Conservation (phyloP, 2,113 vertebrate species). For the Sarotherodon lohbergeri region DNA sequence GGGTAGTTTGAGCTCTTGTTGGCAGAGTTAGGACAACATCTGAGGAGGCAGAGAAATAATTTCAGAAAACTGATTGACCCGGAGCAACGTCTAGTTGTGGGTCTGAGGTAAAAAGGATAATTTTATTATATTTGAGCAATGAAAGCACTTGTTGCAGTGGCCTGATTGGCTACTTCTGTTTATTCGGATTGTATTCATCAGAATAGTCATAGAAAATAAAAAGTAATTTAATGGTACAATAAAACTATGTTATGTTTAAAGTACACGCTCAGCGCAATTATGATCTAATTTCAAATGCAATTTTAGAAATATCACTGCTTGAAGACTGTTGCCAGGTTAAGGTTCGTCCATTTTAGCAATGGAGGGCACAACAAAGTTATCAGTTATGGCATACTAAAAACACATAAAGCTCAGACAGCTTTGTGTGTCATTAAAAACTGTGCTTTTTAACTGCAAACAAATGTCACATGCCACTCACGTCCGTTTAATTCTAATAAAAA, state of each 20-base stretch:
- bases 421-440: neutral
- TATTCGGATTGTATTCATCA: neutral
- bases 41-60: neutral
- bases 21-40: neutral
- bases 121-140: neutral
- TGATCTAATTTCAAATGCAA: neutral
- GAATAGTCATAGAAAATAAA: neutral
- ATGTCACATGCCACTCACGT: neutral
- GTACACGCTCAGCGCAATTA: neutral
- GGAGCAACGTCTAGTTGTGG: neutral
- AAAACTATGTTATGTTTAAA: neutral
- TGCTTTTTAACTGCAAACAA: neutral
- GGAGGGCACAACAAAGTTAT: neutral
- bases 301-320: neutral
- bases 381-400: neutral
- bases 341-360: neutral
- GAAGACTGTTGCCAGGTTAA: neutral
- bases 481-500: slow-evolving; percentile 5
- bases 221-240: neutral
- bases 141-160: neutral
- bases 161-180: neutral
- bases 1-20: neutral
- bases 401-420: neutral
- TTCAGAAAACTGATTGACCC: neutral
- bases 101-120: neutral